Evolutionary conservation across 2,797 vertebrate genomes (phyloP).

Genomic region (Chelmon rostratus): DNA sequence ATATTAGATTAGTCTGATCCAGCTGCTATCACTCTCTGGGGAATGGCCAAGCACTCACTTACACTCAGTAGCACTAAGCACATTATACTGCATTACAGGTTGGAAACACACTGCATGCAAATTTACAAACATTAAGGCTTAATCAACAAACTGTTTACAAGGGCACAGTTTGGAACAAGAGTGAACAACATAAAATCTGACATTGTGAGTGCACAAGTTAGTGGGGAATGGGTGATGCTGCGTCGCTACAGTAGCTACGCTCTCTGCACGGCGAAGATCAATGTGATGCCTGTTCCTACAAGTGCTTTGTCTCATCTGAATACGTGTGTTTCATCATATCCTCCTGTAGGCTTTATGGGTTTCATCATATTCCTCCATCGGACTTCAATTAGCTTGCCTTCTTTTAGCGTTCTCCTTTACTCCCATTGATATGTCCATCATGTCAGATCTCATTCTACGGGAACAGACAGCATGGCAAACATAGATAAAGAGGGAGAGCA

Average conservation of each 20-base stretch:
- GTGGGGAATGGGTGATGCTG: constrained; percentile 24
- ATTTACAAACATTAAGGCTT: constrained; percentile 79
- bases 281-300: constrained; percentile 55
- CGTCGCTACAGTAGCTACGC: constrained; percentile 20
- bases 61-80: constrained; percentile 81
- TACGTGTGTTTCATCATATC: constrained; percentile 60
- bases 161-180: constrained; percentile 53
- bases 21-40: constrained; percentile 84
- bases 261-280: constrained; percentile 48
- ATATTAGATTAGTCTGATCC: constrained; percentile 86
- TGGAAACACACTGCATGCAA: constrained; percentile 70
- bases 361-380: constrained; percentile 64
- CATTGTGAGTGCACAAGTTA: constrained; percentile 48
- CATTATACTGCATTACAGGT: constrained; percentile 81
- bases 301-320: constrained; percentile 61
- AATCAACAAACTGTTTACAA: constrained; percentile 82
- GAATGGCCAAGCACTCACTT: constrained; percentile 82
- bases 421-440: constrained; percentile 74
- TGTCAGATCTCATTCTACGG: constrained; percentile 63
- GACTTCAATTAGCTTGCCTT: constrained; percentile 70
- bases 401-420: constrained; percentile 48
- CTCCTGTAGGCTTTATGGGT: constrained; percentile 50
- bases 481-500: constrained; percentile 52
- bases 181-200: constrained; percentile 64
- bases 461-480: constrained; percentile 49